phyloP scores from a whole-genome alignment of 2,113 vertebrate genomes.

The Microcebus griseorufus region DNA sequence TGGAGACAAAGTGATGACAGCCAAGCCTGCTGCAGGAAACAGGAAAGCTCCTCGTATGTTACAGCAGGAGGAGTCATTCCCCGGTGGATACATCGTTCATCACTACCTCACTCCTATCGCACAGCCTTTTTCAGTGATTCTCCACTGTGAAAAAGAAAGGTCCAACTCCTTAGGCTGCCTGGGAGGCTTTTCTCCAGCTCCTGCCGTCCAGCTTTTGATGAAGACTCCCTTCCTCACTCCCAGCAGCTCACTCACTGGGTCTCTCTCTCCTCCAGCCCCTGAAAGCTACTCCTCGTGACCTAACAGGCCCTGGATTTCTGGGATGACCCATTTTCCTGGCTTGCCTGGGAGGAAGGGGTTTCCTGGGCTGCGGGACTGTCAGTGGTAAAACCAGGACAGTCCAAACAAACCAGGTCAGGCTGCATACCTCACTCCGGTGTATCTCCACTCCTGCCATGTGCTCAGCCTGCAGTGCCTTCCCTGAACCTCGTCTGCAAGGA shows the following conservation, averaged over 20 bases:
- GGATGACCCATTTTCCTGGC: neutral
- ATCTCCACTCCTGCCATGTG: neutral
- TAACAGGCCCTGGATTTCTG: neutral
- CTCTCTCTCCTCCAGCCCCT: neutral
- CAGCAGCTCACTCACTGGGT: neutral
- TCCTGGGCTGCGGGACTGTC: neutral
- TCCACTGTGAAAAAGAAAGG: neutral
- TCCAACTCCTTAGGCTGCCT: fast-evolving
- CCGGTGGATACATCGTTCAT: neutral
- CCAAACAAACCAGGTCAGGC: neutral
- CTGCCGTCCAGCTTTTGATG: neutral
- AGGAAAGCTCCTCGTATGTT: fast-evolving
- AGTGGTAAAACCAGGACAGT: neutral
- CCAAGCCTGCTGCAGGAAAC: fast-evolving
- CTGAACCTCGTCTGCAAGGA: neutral
- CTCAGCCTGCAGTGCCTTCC: neutral
- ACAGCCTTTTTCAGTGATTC: neutral
- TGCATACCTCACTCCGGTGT: neutral
- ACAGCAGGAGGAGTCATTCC: neutral
- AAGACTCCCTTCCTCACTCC: neutral
- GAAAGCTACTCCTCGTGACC: neutral
- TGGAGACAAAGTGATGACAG: neutral
- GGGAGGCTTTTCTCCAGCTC: no score
- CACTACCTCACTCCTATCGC: neutral
- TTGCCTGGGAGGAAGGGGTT: neutral